Conservation (phyloP, 2,797 vertebrate genomes). For the Anabacerthia variegaticeps region DNA sequence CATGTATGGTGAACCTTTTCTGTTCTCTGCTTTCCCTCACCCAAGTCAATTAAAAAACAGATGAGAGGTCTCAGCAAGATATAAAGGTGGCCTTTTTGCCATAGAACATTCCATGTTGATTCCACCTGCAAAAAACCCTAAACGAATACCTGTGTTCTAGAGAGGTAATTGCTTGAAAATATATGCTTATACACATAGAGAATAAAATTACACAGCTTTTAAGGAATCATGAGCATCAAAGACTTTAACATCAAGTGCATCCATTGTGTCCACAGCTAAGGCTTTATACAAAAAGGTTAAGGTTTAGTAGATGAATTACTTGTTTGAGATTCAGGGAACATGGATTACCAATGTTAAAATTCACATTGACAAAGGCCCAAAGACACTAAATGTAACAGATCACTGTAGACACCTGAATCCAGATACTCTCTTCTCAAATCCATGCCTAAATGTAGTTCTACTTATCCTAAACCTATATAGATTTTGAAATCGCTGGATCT, state of each 20-base stretch:
- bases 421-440: neutral
- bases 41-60: neutral
- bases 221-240: neutral
- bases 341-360: neutral
- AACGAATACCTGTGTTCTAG: neutral
- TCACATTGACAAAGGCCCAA: neutral
- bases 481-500: neutral
- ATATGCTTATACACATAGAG: neutral
- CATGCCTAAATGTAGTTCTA: neutral
- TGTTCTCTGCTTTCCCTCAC: neutral
- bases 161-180: neutral
- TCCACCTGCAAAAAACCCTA: neutral
- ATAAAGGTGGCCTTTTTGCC: neutral
- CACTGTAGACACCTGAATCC: neutral
- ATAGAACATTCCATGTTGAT: neutral
- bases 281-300: neutral
- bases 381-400: neutral
- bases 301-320: neutral
- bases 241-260: neutral
- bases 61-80: neutral
- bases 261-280: neutral
- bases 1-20: neutral
- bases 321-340: neutral
- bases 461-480: neutral
- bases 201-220: neutral